A percentile compares a stretch with the other conserved stretches of the same genome.
These are phyloP conservation scores for Plumapathes pennacea DNA, from an alignment of 92 coral and sea anemone species.

Conservation along the genomic window DNA sequence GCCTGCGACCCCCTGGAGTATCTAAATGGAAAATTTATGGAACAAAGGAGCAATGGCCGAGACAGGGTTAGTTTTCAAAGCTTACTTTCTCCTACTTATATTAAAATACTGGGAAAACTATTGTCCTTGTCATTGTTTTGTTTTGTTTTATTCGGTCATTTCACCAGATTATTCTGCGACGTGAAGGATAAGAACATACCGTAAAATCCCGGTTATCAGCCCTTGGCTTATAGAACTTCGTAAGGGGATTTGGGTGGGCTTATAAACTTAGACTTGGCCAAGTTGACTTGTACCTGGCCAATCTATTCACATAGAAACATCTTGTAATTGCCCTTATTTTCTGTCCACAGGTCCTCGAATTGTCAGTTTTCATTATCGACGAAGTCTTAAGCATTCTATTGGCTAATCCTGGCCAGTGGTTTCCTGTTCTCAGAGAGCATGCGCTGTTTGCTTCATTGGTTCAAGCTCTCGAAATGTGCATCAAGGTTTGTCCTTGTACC, in stretches of 20 bases:
- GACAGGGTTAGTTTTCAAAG: constrained; percentile 62
- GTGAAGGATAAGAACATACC: no score
- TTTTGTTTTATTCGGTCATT: no score
- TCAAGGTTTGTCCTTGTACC: constrained; percentile 90
- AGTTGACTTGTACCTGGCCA: no score
- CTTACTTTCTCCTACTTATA: background rate
- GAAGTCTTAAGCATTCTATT: constrained; percentile 85
- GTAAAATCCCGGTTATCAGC: no score
- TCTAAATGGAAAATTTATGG: constrained; percentile 60
- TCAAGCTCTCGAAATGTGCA: constrained; percentile 78
- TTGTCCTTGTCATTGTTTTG: no score
- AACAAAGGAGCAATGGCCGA: constrained; percentile 45
- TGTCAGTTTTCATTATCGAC: constrained; percentile 89
- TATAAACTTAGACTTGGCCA: no score
- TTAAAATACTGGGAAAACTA: no score
- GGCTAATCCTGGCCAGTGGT: constrained; percentile 94
- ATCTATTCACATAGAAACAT: background rate
- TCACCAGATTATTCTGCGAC: no score
- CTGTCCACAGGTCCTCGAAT: constrained; percentile 66
- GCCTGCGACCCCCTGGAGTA: constrained; percentile 95
- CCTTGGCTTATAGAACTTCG: no score
- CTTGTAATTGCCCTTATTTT: background rate
- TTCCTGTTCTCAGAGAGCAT: constrained; percentile 93
- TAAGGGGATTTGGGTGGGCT: no score
- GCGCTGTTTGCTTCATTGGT: constrained; percentile 91